Evolutionary conservation across 1,140 invertebrate genomes (phyloP).

Genomic region (Drosophila pachea): DNA sequence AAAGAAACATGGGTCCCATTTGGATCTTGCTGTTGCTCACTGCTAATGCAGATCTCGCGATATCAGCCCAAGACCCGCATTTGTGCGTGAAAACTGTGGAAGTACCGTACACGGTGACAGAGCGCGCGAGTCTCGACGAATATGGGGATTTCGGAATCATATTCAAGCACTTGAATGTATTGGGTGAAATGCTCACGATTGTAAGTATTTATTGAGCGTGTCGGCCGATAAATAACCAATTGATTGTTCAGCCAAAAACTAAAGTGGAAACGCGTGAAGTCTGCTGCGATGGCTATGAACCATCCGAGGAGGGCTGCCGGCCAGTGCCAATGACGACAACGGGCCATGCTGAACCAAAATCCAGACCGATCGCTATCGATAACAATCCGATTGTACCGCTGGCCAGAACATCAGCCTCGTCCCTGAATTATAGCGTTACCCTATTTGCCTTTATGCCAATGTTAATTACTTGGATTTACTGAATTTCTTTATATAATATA

Average conservation of each 20-base stretch:
- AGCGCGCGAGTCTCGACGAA: not conserved
- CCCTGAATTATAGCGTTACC: not conserved
- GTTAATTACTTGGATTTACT: not conserved
- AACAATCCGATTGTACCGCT: not conserved
- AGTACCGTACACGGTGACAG: slow-evolving; percentile 6
- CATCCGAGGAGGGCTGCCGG: slow-evolving; percentile 1
- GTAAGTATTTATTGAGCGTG: not conserved
- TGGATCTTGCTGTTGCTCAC: not conserved
- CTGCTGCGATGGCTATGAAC: slow-evolving; percentile 23
- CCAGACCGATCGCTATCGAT: not conserved
- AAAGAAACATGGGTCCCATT: not conserved
- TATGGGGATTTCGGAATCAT: slow-evolving; percentile 1
- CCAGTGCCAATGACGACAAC: not conserved
- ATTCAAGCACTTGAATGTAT: not conserved
- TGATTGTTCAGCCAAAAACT: not conserved
- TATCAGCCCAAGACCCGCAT: slow-evolving; percentile 9
- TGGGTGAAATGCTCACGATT: slow-evolving; percentile 4
- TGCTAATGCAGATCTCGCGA: no score
- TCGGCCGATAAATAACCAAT: not conserved
- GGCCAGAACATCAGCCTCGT: not conserved
- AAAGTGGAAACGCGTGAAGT: not conserved
- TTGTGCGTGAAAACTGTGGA: slow-evolving; percentile 9
- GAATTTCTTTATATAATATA: no score
- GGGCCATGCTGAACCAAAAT: not conserved
- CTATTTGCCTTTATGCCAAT: not conserved